phyloP scores from a whole-genome alignment of 23 tunicate genomes.

The Ascidia mentula region DNA sequence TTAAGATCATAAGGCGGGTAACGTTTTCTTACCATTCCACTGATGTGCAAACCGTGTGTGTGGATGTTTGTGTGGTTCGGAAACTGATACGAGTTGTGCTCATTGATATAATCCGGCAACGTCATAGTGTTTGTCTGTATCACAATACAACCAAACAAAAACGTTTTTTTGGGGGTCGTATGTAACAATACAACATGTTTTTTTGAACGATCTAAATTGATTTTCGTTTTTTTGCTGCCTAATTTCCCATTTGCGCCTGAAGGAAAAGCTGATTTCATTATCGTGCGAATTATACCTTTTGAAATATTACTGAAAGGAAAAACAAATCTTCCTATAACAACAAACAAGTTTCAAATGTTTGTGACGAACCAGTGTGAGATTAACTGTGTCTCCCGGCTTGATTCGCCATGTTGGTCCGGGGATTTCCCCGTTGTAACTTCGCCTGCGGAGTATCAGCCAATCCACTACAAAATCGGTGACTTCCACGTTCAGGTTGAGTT shows the following conservation, averaged over 20 bases:
- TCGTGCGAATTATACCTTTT: too few relatives aligned
- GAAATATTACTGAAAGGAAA: too few relatives aligned
- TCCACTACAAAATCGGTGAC: not conserved
- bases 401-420: not conserved
- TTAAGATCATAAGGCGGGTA: not conserved
- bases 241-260: too few relatives aligned
- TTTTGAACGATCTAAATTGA: too few relatives aligned
- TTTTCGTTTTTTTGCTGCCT: too few relatives aligned
- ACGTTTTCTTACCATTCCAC: conserved; percentile 7
- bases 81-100: not conserved
- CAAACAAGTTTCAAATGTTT: too few relatives aligned
- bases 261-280: too few relatives aligned
- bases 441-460: not conserved
- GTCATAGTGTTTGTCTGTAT: not conserved
- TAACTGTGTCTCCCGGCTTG: not conserved
- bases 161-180: too few relatives aligned
- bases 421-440: not conserved
- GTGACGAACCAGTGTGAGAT: not conserved
- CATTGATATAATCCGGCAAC: not conserved
- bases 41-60: conserved; percentile 2
- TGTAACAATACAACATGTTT: too few relatives aligned
- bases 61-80: conserved; percentile 3
- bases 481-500: not conserved
- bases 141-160: too few relatives aligned
- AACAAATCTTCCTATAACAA: too few relatives aligned